Conservation (phyloP, 2,797 vertebrate species). For the Takifugu rubripes region DNA sequence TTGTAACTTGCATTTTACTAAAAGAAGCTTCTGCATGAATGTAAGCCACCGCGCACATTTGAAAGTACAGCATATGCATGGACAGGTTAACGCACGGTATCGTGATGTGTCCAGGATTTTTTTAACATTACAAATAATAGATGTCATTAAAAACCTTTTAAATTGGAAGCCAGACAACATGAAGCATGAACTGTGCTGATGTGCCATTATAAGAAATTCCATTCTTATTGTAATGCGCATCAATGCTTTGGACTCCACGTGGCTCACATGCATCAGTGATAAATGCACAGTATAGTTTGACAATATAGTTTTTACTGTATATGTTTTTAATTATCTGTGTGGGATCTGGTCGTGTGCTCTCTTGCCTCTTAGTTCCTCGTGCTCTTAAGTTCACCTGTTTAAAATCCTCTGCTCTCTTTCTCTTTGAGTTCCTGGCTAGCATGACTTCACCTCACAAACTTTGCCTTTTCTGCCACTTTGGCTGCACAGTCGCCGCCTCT, state of each 20-base stretch:
- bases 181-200: slow-evolving; percentile 7
- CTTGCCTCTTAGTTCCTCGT: slow-evolving; percentile 7
- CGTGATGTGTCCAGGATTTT: not conserved
- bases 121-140: too few species aligned
- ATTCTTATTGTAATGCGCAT: not conserved
- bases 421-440: slow-evolving; percentile 31
- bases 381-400: slow-evolving; percentile 18
- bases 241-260: not conserved
- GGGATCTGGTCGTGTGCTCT: not conserved
- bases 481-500: slow-evolving; percentile 50
- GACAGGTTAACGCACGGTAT: not conserved
- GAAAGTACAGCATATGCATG: not conserved
- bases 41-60: not conserved
- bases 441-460: slow-evolving; percentile 8
- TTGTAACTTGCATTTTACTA: not conserved
- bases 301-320: not conserved
- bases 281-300: not conserved
- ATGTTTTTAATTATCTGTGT: not conserved
- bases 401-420: slow-evolving; percentile 10
- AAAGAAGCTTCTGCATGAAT: not conserved
- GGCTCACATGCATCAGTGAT: not conserved
- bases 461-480: slow-evolving; percentile 36
- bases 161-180: not conserved
- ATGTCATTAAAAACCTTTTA: not conserved
- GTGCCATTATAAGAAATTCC: not conserved